These are phyloP conservation scores for Pocillopora verrucosa DNA, from an alignment of 64 coral and sea anemone species.

Conservation along the genomic window DNA sequence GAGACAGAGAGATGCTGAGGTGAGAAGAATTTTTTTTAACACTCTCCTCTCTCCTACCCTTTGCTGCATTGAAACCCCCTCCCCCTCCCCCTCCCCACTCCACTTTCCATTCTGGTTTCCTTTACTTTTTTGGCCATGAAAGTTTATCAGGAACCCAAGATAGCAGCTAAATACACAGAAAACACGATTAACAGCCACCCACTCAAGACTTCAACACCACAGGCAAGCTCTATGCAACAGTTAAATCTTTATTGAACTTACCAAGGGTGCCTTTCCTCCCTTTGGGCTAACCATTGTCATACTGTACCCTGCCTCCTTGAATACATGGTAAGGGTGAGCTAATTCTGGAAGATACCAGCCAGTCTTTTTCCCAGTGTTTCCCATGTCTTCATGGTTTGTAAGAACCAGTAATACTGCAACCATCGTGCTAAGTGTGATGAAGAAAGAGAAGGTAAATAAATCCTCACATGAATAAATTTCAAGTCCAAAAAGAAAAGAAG, in stretches of 20 bases:
- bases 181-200: too few species aligned
- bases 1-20: too few species aligned
- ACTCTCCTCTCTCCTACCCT: too few species aligned
- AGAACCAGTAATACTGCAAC: slow-evolving; percentile 82
- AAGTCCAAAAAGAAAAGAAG: background rate
- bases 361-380: slow-evolving; percentile 71
- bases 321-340: slow-evolving; percentile 88
- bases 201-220: background rate
- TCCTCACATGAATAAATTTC: background rate
- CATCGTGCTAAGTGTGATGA: slow-evolving; percentile 34
- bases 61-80: too few species aligned
- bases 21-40: too few species aligned
- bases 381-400: slow-evolving; percentile 77
- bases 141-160: too few species aligned
- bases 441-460: too few species aligned
- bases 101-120: too few species aligned
- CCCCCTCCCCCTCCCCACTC: too few species aligned
- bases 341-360: slow-evolving; percentile 95
- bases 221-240: background rate
- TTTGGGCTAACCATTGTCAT: slow-evolving; percentile 77
- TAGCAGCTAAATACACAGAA: too few species aligned
- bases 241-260: slow-evolving; percentile 14
- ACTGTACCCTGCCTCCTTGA: slow-evolving; percentile 75
- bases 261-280: slow-evolving; percentile 93
- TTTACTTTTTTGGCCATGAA: too few species aligned